Evolutionary conservation across 2,888 invertebrate species (phyloP), one percentile per base, ranked within the genome.

Genomic region (Chrysolina haemoptera): DNA sequence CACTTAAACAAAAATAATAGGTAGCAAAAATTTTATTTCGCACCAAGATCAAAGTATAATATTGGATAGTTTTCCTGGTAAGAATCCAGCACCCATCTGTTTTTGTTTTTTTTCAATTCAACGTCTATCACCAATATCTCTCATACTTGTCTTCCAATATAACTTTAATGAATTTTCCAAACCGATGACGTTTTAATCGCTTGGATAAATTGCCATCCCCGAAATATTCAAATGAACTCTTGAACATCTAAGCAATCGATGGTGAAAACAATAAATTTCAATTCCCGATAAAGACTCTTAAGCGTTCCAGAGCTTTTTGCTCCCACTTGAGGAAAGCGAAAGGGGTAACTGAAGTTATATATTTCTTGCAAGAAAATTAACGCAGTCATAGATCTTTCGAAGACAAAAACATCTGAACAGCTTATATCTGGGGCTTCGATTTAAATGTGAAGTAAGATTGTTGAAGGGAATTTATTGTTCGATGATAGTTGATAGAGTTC

Each of bases 301-400:
- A 79, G 76, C 77, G 66, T 76, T 72, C 71, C 72, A 74, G 46
- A 74, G 80, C 78, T 82, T 82, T 81, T 82, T 81, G 79, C 80
- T 75, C 71, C 67, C 68, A 78, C 77, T 76, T 62, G 79, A 74
- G 77, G 76, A 77, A 73, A 82, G 78, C 78, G 76, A 82, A 82
- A 84, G 82, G 82, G 83, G 83, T 84, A 82, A 77, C 53, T 76
- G 73, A 82, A 84, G 84, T 83, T 83, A 83, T 83, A 84, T 83
- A 84, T 83, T 83, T 83, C 84, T 84, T 84, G 83, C 83, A 80
- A 81, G 82, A 82, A 84, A 84, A 84, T 84, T 84, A 84, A 84
- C 84, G 79, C 81, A 81, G 83, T 82, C 83, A 82, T 84, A 84
- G 84, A 84, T 84, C 84, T 84, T 81, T 81, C 76, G 76, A 81